phyloP scores from a whole-genome alignment of 1,140 invertebrate genomes.

The Lineus longissimus region DNA sequence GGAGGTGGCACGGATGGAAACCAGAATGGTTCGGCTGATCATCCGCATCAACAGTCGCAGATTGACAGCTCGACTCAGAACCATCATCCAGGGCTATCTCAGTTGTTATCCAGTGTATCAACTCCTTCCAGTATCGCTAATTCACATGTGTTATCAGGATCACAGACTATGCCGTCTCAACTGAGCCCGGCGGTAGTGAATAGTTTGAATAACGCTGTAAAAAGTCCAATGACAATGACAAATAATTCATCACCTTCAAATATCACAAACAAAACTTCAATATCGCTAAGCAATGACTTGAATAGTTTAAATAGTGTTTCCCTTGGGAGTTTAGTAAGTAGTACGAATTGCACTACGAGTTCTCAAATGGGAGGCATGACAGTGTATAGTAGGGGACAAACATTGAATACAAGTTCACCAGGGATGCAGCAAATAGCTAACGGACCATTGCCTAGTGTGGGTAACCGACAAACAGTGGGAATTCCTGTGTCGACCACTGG shows the following conservation, averaged over 20 bases:
- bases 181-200: not conserved
- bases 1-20: conserved; percentile 25
- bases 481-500: too few relatives aligned
- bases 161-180: not conserved
- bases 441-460: not conserved
- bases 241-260: conserved; percentile 1
- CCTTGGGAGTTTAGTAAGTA: not conserved
- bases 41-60: conserved; percentile 9
- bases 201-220: conserved; percentile 30
- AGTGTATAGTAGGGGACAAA: not conserved
- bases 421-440: conserved; percentile 2
- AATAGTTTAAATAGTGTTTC: not conserved
- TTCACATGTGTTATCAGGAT: too few relatives aligned
- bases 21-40: conserved; percentile 39
- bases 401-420: not conserved
- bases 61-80: conserved; percentile 12
- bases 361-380: not conserved
- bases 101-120: conserved; percentile 25
- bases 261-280: not conserved
- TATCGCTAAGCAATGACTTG: not conserved
- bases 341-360: not conserved
- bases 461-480: too few relatives aligned
- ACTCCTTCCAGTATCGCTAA: conserved; percentile 14
- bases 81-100: conserved; percentile 27
- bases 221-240: conserved; percentile 38